These are phyloP conservation scores for Ectobius pallidus DNA, from an alignment of 2,888 invertebrate species.

Conservation along the genomic window DNA sequence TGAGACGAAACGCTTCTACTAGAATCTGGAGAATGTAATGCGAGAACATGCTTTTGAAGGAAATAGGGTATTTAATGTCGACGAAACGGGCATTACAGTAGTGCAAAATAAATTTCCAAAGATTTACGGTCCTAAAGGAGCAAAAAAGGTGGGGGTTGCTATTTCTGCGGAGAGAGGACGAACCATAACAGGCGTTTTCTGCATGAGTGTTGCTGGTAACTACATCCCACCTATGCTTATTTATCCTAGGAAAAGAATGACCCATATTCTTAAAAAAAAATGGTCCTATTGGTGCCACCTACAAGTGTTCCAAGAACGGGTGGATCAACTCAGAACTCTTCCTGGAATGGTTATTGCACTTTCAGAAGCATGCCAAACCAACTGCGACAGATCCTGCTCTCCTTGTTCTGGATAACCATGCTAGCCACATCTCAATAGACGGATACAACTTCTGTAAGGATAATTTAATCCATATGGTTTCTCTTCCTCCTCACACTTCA, in stretches of 20 bases:
- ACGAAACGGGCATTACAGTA: not conserved
- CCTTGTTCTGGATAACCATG: slow-evolving; percentile 6
- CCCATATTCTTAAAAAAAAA: too few relatives aligned
- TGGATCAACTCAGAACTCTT: not conserved
- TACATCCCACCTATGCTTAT: not conserved
- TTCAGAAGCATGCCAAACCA: not conserved
- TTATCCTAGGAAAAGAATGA: too few relatives aligned
- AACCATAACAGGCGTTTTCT: not conserved
- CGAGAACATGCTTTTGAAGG: not conserved
- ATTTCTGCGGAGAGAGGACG: not conserved
- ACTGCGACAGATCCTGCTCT: not conserved
- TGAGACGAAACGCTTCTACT: not conserved
- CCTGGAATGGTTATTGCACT: not conserved
- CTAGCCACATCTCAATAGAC: slow-evolving; percentile 1
- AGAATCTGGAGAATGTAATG: not conserved
- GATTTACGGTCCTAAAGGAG: not conserved
- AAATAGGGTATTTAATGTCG: too few relatives aligned
- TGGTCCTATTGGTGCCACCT: too few relatives aligned
- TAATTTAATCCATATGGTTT: slow-evolving; percentile 3
- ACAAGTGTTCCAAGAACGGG: too few relatives aligned
- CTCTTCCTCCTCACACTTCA: not conserved
- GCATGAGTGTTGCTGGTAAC: slow-evolving; percentile 6
- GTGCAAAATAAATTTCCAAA: not conserved
- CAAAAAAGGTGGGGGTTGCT: not conserved
- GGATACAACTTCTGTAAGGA: not conserved